These are phyloP conservation scores for Bombus vancouverensis DNA, from an alignment of 1,140 invertebrate species.

Conservation along the genomic window DNA sequence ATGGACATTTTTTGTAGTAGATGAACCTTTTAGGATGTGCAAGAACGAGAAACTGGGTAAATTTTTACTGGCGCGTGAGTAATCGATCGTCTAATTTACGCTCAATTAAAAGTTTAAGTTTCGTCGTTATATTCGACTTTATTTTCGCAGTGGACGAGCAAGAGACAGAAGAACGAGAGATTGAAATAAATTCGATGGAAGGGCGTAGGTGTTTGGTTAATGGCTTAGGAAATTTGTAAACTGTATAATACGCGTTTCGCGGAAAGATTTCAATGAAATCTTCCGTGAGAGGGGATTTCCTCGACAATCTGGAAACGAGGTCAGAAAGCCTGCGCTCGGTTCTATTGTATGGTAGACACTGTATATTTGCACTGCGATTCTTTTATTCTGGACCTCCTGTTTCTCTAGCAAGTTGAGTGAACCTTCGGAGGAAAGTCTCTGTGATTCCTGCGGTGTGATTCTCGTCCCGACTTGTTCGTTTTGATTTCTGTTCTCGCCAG, in stretches of 20 bases:
- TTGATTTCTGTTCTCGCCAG: not conserved
- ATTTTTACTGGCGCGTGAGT: too few relatives aligned
- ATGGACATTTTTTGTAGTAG: too few relatives aligned
- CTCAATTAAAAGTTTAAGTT: too few relatives aligned
- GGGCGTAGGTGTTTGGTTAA: too few relatives aligned
- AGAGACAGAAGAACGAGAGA: too few relatives aligned
- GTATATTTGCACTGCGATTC: not conserved
- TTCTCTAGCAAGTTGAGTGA: not conserved
- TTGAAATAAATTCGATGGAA: too few relatives aligned
- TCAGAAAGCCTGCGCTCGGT: not conserved
- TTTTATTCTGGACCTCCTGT: not conserved
- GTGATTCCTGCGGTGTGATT: conserved; percentile 8
- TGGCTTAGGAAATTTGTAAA: too few relatives aligned
- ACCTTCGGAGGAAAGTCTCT: not conserved
- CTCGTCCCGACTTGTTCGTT: not conserved
- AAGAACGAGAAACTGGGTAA: too few relatives aligned
- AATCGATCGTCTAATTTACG: too few relatives aligned
- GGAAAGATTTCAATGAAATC: not conserved
- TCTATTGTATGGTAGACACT: not conserved
- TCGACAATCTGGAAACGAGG: not conserved
- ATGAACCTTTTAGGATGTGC: too few relatives aligned
- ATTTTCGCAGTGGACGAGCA: too few relatives aligned
- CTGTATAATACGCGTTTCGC: not conserved
- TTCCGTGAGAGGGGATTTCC: not conserved
- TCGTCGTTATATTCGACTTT: too few relatives aligned